A percentile compares a stretch with the other conserved stretches of the same genome.
Conservation (phyloP, 2,113 vertebrate genomes). For the Pogonocichla stellata region DNA sequence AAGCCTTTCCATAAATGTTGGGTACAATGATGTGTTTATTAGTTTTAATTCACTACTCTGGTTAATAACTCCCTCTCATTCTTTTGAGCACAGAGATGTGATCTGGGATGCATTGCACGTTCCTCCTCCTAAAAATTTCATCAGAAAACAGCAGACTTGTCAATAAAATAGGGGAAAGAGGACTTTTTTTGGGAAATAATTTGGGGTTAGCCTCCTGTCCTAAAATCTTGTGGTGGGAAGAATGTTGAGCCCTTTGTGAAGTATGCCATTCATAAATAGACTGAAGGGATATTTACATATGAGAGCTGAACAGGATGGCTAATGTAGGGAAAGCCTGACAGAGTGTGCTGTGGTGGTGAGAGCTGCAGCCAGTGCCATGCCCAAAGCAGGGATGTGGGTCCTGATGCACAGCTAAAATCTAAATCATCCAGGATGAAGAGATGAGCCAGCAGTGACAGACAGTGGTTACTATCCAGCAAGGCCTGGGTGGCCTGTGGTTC, state of each 20-base stretch:
- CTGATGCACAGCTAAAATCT: not conserved
- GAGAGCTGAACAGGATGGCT: not conserved
- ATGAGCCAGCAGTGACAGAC: not conserved
- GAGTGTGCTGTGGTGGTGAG: not conserved
- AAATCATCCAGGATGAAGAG: not conserved
- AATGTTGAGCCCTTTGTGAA: not conserved
- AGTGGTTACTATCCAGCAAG: not conserved
- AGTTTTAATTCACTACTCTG: not conserved
- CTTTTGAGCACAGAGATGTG: not conserved
- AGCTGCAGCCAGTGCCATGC: not conserved
- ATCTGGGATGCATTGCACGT: not conserved
- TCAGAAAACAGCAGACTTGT: not conserved
- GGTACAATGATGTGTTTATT: conserved; percentile 16
- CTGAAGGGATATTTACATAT: not conserved
- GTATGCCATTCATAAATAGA: not conserved
- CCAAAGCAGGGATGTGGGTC: not conserved
- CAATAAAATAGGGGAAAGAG: not conserved
- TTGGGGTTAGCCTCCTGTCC: not conserved
- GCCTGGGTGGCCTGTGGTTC: not conserved
- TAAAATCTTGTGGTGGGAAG: not conserved
- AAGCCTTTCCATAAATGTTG: not conserved
- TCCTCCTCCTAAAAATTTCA: not conserved
- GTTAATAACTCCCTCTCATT: not conserved
- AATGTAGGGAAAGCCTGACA: not conserved
- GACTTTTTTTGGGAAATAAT: not conserved